Evolutionary conservation across 1,140 invertebrate genomes (phyloP), one percentile per base, ranked within the genome.

Genomic region (Drosophila malerkotliana): DNA sequence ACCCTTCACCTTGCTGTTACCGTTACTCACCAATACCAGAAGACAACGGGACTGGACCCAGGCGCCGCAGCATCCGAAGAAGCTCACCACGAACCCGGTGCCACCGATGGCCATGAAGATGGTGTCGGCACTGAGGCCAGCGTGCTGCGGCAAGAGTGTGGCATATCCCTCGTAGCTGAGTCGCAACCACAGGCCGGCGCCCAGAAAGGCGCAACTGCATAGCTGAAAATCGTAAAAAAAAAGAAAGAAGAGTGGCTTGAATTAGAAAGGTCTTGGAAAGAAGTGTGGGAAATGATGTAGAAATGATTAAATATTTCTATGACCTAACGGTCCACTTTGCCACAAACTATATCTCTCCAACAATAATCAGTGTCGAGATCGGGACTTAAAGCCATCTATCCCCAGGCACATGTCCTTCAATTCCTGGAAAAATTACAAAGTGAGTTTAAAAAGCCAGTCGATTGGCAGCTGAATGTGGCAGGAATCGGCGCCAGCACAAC

Each of bases 41-140:
- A 97, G 93, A 79, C 95, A 96, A 84, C 95, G 94, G 34, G 94
- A 96, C 90, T 96, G 95, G 82, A 96, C 95, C 95, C 96, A 97
- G 44, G 95, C 94, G 9, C 96, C 96, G 89, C 96, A 97, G 91
- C 96, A 97, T 53, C 96, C 96, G 73, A 96, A 95, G 92, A 97
- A 96, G 30, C 96, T 95, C 1, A 96, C 93, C 49, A 96, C 92
- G 78, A 97, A 95, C 18, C 94, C 94, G 39, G 96, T 80, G 37
- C 94, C 93, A 51, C 96, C 96, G 14, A 94, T 93, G 28, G 93
- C 93, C 47, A 97, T 94, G 68, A 95, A 93, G 44, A 97, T 84
- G 9, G 94, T 93, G 84, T 96, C 95, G 15, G 94, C 95, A 77
- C 95, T 95, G 45, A 95, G 92, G 48, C 94, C 93, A 34, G 94